phyloP scores from a whole-genome alignment of 2,888 invertebrate species.

The Dynastes hyllus region DNA sequence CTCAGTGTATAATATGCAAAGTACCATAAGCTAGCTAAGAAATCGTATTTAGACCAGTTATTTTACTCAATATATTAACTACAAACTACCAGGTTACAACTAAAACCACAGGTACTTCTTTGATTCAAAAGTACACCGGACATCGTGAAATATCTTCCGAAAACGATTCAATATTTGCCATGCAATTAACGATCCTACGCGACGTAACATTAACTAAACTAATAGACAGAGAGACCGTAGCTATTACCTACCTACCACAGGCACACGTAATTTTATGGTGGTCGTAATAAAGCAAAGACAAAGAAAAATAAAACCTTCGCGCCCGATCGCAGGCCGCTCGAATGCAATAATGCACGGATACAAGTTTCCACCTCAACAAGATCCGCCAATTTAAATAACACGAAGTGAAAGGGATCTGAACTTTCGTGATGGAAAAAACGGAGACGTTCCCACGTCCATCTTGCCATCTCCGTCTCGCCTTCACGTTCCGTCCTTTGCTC shows the following conservation, averaged over 20 bases:
- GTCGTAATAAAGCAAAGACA: conserved; percentile 16
- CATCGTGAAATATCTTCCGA: no score
- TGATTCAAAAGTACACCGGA: no score
- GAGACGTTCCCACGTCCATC: conserved; percentile 49
- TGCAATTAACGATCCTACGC: not conserved
- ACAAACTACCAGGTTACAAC: no score
- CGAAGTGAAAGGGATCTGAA: conserved; percentile 53
- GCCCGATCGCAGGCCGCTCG: conserved; percentile 8
- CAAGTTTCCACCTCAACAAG: conserved; percentile 44
- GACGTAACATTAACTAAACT: not conserved
- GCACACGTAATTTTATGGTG: conserved; percentile 2
- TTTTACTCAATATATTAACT: no score
- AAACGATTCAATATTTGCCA: no score
- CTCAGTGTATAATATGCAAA: no score
- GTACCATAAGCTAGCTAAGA: no score
- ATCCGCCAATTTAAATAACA: conserved; percentile 53
- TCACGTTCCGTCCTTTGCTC: conserved; percentile 21
- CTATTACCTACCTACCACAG: conserved; percentile 19
- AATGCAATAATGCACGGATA: conserved; percentile 47
- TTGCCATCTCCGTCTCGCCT: conserved; percentile 14
- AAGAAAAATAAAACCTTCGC: conserved; percentile 11
- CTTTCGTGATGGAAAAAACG: conserved; percentile 50
- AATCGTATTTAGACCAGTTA: no score
- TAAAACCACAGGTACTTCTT: no score
- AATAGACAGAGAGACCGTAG: not conserved